A percentile compares a stretch with the other conserved stretches of the same genome.
phyloP scores from a whole-genome alignment of 92 coral and sea anemone genomes.

The Isaurus tuberculatus region DNA sequence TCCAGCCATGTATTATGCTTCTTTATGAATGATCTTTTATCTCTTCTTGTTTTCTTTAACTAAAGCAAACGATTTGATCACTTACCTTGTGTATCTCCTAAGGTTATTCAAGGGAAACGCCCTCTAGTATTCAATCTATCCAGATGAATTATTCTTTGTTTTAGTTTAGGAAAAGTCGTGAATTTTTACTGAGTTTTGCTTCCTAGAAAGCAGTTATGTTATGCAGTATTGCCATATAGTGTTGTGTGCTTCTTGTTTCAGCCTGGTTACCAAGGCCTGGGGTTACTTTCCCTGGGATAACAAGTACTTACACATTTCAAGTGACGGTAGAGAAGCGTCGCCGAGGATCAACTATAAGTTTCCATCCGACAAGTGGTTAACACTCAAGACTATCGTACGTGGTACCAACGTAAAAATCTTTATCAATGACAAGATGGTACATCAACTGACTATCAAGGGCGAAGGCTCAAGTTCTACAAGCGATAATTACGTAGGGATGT shows the following conservation, averaged over 20 bases:
- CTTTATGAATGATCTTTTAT: too few species aligned
- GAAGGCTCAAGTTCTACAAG: constrained; percentile 55
- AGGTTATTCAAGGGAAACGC: too few species aligned
- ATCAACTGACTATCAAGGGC: constrained; percentile 60
- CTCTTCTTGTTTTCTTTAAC: too few species aligned
- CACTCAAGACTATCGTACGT: constrained; percentile 52
- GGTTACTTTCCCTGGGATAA: constrained; percentile 46
- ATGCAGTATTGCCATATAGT: too few species aligned
- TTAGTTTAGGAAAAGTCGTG: too few species aligned
- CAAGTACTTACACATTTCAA: constrained; percentile 18
- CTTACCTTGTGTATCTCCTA: too few species aligned
- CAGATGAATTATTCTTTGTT: too few species aligned
- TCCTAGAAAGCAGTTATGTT: too few species aligned
- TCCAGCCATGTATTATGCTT: too few species aligned
- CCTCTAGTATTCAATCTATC: too few species aligned
- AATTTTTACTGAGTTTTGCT: too few species aligned
- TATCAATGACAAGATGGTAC: constrained; percentile 51
- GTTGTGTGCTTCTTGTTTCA: neutral
- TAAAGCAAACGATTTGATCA: too few species aligned
- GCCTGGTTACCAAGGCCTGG: constrained; percentile 69
- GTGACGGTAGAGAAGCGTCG: constrained; percentile 44
- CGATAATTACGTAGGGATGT: constrained; percentile 67
- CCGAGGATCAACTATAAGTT: constrained; percentile 43
- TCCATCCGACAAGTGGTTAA: constrained; percentile 41
- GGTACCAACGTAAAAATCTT: constrained; percentile 60